Evolutionary conservation across 2,113 vertebrate species (phyloP).

Genomic region (Saguinus imperator): DNA sequence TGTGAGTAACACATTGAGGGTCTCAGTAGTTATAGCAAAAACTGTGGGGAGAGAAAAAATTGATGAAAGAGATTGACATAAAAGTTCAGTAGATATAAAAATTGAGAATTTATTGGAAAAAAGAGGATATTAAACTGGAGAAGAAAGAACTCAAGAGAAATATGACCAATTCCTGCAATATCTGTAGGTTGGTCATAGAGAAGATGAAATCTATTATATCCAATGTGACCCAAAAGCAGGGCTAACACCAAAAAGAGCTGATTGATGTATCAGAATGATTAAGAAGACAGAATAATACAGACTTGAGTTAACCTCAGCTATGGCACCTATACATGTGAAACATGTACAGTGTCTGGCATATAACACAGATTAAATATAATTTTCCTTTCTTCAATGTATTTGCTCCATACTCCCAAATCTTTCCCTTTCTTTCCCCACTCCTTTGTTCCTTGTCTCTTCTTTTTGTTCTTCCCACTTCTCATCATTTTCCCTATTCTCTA

Average conservation of each 20-base stretch:
- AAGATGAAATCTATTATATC: background rate
- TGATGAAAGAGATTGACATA: background rate
- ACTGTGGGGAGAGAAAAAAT: background rate
- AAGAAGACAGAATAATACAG: background rate
- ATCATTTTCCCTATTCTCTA: background rate
- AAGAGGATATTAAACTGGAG: background rate
- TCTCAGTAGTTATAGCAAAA: constrained; percentile 23
- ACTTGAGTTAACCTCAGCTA: background rate
- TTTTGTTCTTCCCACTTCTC: background rate
- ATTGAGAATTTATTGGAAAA: background rate
- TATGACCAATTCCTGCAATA: background rate
- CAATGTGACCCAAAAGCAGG: background rate
- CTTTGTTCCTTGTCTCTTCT: background rate
- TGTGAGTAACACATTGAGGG: background rate
- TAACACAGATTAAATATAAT: background rate
- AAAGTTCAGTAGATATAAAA: constrained; percentile 25
- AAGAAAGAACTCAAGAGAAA: constrained; percentile 19
- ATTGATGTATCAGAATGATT: background rate
- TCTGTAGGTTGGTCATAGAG: background rate
- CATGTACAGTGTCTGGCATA: no score
- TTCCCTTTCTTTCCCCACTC: background rate
- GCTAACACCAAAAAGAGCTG: background rate
- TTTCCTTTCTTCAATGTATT: background rate
- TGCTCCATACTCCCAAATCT: background rate
- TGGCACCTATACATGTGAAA: background rate